phyloP scores from a whole-genome alignment of 1,140 invertebrate species.

The Magallana gigas region DNA sequence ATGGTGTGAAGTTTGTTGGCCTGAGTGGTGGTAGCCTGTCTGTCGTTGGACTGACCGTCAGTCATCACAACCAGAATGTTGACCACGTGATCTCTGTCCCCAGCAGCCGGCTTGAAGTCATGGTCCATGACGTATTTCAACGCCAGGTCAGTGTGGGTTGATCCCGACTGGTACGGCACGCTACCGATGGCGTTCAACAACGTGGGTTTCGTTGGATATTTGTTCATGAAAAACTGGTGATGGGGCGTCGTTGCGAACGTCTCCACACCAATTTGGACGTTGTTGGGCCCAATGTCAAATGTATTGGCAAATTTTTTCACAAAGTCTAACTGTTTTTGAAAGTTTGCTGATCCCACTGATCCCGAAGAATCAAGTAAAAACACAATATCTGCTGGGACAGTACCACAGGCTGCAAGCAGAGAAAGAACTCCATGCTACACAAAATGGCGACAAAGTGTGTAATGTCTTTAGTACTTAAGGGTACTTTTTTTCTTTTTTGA shows the following conservation, averaged over 20 bases:
- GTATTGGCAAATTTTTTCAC: conserved; percentile 67
- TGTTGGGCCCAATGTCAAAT: conserved; percentile 63
- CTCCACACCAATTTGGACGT: conserved; percentile 65
- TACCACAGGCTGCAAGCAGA: conserved; percentile 63
- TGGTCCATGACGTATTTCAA: conserved; percentile 64
- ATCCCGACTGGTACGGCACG: conserved; percentile 62
- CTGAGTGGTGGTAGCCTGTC: conserved; percentile 40
- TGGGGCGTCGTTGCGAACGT: conserved; percentile 65
- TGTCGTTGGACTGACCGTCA: conserved; percentile 63
- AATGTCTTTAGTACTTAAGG: too few relatives aligned
- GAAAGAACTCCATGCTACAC: not conserved
- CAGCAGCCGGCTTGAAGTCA: conserved; percentile 65
- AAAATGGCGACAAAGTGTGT: too few relatives aligned
- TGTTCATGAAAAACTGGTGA: conserved; percentile 68
- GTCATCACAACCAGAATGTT: conserved; percentile 69
- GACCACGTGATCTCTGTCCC: conserved; percentile 66
- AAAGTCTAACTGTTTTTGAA: conserved; percentile 70
- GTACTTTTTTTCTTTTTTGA: too few relatives aligned
- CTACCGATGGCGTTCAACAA: conserved; percentile 60
- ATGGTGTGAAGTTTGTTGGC: conserved; percentile 53
- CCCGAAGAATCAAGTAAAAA: conserved; percentile 74
- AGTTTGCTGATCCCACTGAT: conserved; percentile 67
- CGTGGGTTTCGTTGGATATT: conserved; percentile 54
- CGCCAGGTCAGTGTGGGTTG: conserved; percentile 66
- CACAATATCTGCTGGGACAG: conserved; percentile 71